Evolutionary conservation across 2,797 vertebrate genomes (phyloP).

Genomic region (Esox lucius): DNA sequence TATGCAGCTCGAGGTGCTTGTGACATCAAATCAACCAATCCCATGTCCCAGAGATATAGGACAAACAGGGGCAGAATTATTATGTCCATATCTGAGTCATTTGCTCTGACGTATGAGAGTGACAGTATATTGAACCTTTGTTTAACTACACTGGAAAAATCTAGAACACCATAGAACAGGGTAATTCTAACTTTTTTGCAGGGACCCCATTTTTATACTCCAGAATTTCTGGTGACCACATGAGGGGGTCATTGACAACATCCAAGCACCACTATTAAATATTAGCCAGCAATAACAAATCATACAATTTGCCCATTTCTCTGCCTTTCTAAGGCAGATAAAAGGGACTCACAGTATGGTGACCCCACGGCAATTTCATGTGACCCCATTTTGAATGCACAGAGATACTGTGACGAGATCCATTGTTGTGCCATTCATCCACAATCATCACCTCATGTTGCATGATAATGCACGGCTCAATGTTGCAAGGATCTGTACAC

Average conservation of each 20-base stretch:
- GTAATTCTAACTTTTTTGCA: background rate
- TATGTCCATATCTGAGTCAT: background rate
- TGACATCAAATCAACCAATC: slow-evolving; percentile 38
- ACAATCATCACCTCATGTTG: too few relatives aligned
- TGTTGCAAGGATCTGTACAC: too few relatives aligned
- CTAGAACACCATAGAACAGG: background rate
- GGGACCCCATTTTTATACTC: background rate
- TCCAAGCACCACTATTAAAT: slow-evolving; percentile 1
- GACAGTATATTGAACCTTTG: background rate
- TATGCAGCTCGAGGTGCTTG: slow-evolving; percentile 69
- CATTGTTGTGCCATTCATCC: too few relatives aligned
- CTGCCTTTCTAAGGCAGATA: too few relatives aligned
- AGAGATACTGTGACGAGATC: too few relatives aligned
- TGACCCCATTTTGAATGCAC: too few relatives aligned
- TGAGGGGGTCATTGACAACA: too few relatives aligned
- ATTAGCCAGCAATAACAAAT: too few relatives aligned
- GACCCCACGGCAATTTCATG: too few relatives aligned
- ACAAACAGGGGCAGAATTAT: background rate
- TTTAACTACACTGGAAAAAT: background rate
- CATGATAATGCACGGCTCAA: too few relatives aligned
- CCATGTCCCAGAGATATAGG: background rate
- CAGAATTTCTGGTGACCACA: background rate
- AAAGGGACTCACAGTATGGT: too few relatives aligned
- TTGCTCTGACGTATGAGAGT: background rate
- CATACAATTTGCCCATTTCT: too few relatives aligned